phyloP scores from a whole-genome alignment of 2,113 vertebrate species.

The Vulpes lagopus region DNA sequence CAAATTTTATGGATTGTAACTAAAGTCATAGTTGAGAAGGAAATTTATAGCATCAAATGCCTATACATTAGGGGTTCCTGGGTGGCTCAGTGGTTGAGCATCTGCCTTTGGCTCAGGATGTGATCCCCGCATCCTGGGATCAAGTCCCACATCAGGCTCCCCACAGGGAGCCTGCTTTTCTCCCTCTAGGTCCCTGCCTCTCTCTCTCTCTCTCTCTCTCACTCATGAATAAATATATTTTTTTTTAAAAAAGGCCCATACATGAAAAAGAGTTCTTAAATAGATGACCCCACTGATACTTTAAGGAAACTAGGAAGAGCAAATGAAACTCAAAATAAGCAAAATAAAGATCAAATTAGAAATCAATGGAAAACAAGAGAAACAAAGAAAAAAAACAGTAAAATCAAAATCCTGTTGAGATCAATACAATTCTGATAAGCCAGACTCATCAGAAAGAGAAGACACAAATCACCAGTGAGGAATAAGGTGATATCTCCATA shows the following conservation, averaged over 20 bases:
- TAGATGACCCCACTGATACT: neutral
- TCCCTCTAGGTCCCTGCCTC: too few relatives aligned
- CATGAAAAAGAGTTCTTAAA: neutral
- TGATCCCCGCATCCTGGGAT: too few relatives aligned
- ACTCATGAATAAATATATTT: too few relatives aligned
- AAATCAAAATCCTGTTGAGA: neutral
- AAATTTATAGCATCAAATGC: neutral
- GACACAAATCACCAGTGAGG: neutral
- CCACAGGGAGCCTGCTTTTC: too few relatives aligned
- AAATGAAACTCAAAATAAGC: neutral
- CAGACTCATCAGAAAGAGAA: neutral
- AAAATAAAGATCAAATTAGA: neutral
- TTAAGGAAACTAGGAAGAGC: neutral
- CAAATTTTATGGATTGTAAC: neutral
- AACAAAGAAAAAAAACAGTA: neutral
- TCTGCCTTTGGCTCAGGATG: too few relatives aligned
- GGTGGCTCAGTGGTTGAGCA: too few relatives aligned
- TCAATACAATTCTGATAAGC: neutral
- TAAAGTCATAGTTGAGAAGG: neutral
- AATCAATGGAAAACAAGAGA: neutral
- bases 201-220: too few relatives aligned
- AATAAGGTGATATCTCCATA: neutral
- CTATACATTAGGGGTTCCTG: neutral
- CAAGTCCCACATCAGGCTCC: too few relatives aligned
- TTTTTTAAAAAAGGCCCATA: too few relatives aligned